A percentile compares a stretch with the other conserved stretches of the same genome.
These are phyloP conservation scores for Vanessa atalanta DNA, from an alignment of 1,140 invertebrate species.

Conservation along the genomic window DNA sequence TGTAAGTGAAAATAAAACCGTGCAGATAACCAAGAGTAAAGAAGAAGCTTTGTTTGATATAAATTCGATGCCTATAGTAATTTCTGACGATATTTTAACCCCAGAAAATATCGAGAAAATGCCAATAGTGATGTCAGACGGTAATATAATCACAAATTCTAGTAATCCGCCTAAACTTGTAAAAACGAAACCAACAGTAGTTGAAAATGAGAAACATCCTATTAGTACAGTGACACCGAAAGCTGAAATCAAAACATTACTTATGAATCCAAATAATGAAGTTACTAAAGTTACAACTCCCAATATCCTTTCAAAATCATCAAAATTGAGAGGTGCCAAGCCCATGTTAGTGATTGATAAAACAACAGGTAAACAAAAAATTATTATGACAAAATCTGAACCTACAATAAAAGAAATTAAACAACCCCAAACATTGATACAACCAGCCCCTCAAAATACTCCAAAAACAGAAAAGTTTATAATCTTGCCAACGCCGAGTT, in stretches of 20 bases:
- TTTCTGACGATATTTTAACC: conserved; percentile 84
- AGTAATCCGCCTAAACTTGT: conserved; percentile 57
- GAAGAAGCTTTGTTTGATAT: conserved; percentile 85
- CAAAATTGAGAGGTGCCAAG: conserved; percentile 71
- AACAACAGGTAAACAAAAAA: conserved; percentile 74
- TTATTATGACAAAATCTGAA: conserved; percentile 70
- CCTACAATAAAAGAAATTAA: conserved; percentile 63
- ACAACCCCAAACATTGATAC: conserved; percentile 51
- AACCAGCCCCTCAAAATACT: conserved; percentile 58
- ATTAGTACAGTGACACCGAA: conserved; percentile 54
- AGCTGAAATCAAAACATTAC: conserved; percentile 64
- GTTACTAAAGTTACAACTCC: conserved; percentile 69
- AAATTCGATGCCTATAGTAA: conserved; percentile 87
- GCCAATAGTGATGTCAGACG: conserved; percentile 84
- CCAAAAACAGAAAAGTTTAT: conserved; percentile 83
- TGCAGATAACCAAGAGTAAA: conserved; percentile 37
- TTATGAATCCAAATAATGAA: conserved; percentile 62
- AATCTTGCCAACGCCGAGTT: conserved; percentile 80
- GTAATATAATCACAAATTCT: conserved; percentile 70
- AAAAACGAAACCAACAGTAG: conserved; percentile 57
- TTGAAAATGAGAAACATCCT: conserved; percentile 60
- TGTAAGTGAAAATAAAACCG: conserved; percentile 51
- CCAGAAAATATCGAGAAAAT: conserved; percentile 83
- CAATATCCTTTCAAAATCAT: conserved; percentile 78
- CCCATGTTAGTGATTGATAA: conserved; percentile 77